These are phyloP conservation scores for Dendropsophus ebraccatus DNA, from an alignment of 2,113 vertebrate genomes.

Conservation along the genomic window DNA sequence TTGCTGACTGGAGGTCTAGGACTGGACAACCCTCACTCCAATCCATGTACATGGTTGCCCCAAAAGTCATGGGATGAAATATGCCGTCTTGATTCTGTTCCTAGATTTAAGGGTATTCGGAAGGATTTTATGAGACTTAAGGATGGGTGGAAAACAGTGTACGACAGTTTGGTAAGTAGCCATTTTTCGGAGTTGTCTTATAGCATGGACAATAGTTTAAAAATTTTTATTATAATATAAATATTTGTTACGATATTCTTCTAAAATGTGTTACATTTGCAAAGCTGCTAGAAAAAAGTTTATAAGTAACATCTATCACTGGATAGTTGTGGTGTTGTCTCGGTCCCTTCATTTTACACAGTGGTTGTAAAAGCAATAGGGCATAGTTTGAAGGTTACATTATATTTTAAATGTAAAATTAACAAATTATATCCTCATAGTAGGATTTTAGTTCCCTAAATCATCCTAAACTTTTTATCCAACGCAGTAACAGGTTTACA, in stretches of 20 bases:
- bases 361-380: neutral
- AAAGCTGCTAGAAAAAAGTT: neutral
- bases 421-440: no score
- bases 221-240: no score
- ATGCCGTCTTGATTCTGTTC: conserved; percentile 79
- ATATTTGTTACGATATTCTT: neutral
- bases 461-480: no score
- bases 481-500: no score
- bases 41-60: conserved; percentile 85
- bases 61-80: conserved; percentile 88
- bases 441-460: no score
- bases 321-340: neutral
- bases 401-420: no score
- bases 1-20: conserved; percentile 86
- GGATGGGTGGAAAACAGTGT: conserved; percentile 84
- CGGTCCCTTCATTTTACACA: no score
- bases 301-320: neutral
- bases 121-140: conserved; percentile 74
- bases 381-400: no score
- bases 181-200: neutral
- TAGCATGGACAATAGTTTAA: no score
- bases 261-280: no score
- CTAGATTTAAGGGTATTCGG: conserved; percentile 74
- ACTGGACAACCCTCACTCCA: conserved; percentile 81
- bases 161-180: conserved; percentile 81